Base-by-base conservation (phyloP, 2,113 vertebrate genomes). In the Rhinopomastus cyanomelas region DNA sequence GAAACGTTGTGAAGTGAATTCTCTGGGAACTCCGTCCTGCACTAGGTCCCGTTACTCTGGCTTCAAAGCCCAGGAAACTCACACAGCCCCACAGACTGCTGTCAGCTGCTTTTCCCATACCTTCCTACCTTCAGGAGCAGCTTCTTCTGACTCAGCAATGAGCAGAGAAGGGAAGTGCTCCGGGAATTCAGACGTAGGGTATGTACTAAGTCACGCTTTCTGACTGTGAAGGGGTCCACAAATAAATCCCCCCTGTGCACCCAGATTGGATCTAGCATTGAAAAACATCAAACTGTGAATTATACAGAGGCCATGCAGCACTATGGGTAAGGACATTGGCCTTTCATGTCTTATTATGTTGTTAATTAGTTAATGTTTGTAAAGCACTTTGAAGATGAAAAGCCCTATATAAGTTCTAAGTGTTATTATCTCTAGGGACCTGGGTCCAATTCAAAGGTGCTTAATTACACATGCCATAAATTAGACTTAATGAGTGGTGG, bases 331-430 rank as follows among this genome's bases (percentile, higher is more conserved):
- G 86, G 84, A 94, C 86, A 57, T 77, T 90, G 56, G 76, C 92
- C 86, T 94, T 95, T 96, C 92, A 95, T 92, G 84, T 94, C 95
- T 94, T 95, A 96, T 96, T 96, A 94, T 95, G 95, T 95, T 96
- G 96, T 94, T 97, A 96, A 97, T 96, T 96, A 96, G 92, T 95
- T 97, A 97, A 96, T 96, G 95, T 97, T 97, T 97, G 93, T 95
- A 96, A 95, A 96, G 92, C 95, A 94, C 93, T 97, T 96, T 94
- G 95, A 96, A 96, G 95, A 96, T 95, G 81, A 96, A 96, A 96
- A 96, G 94, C 92, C 88, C 73, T 87, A 56, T 96, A 92, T 96
- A 95, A 92, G 95, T 96, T 95, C 89, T 95, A 96, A 96, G 91
- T 93, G 93, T 96, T 96, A 97, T 96, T 95, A 96, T 95, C 95